Evolutionary conservation across 2,888 invertebrate genomes (phyloP).

Genomic region (Parnassius mnemosyne): DNA sequence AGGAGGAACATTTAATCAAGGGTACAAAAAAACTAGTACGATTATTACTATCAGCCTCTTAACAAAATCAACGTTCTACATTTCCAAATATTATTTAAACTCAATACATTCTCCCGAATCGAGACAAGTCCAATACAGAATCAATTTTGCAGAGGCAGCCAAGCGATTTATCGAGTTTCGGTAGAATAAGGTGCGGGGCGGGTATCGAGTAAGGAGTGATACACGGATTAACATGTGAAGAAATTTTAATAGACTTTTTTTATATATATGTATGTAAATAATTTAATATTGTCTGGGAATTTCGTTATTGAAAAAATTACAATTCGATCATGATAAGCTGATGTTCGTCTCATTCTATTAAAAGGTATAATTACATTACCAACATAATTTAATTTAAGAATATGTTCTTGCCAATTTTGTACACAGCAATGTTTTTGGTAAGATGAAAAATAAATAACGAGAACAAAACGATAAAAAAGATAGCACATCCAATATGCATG

Average conservation of each 20-base stretch:
- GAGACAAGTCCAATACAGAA: constrained; percentile 32
- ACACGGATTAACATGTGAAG: constrained; percentile 18
- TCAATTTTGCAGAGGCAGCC: constrained; percentile 37
- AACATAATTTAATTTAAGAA: no score
- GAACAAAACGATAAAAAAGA: no score
- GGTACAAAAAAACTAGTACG: no score
- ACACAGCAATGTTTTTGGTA: no score
- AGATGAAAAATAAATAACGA: no score
- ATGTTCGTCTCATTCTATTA: no score
- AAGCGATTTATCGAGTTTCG: constrained; percentile 39
- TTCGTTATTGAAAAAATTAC: neutral
- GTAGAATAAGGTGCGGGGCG: constrained; percentile 30
- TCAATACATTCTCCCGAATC: constrained; percentile 33
- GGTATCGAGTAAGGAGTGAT: constrained; percentile 19
- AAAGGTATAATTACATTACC: no score
- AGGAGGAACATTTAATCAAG: no score
- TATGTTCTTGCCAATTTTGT: no score
- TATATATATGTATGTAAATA: constrained; percentile 11
- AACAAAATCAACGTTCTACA: neutral
- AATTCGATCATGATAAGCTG: no score
- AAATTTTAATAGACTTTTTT: constrained; percentile 10
- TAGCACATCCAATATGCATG: no score
- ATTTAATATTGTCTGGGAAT: neutral
- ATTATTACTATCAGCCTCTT: neutral
- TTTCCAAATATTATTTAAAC: constrained; percentile 24